Base-by-base conservation (phyloP, 2,113 vertebrate species). In the Ciconia maguari region DNA sequence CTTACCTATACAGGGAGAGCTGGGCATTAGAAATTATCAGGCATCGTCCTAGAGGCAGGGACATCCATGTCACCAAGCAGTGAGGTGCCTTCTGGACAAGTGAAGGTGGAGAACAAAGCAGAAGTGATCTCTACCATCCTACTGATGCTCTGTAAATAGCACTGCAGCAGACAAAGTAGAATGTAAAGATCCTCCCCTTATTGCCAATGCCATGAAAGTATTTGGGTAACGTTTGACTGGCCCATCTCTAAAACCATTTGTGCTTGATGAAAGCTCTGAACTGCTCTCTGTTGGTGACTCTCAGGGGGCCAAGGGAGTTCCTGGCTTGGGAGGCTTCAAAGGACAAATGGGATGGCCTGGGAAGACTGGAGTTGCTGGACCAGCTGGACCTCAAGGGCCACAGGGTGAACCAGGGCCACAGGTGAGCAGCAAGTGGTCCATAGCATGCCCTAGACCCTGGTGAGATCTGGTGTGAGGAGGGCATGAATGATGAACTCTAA, bases 261-360 rank as follows among this genome's bases (percentile, higher is more conserved):
- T 36, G 22, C 42, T 61, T 75, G 64, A 16, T 38, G 16, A 58
- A 44, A 41, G 13, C 29, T 70, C 74, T 78, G n/a, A 95, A 64
- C 57, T 36, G 4, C 19, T 76, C 30, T 83, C 46, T 93, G 3
- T 62, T 5, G 80, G 55, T 75, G 68, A 61, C 91, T 86, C 94
- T 38, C 89, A 99, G 99, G 99, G 99, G 15, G 58, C 92, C 70
- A 89, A 98, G 30, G 99, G 99, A 66, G 98, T 99, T 86, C 89
- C 98, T 13, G 99, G 99, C 10, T 90, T 99, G 89, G 96, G 98
- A 25, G 99, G 99, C 24, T 98, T 99, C 91, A 99, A 99, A 79
- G 99, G 99, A 36, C 98, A 98, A 26, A 52, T 57, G 24, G 99
- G 99, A 82, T 90, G 65, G 68, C 95, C 97, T 29, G 99, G 99